These are phyloP conservation scores for Scaptomyza graminum DNA, from an alignment of 1,140 invertebrate species.

Conservation along the genomic window DNA sequence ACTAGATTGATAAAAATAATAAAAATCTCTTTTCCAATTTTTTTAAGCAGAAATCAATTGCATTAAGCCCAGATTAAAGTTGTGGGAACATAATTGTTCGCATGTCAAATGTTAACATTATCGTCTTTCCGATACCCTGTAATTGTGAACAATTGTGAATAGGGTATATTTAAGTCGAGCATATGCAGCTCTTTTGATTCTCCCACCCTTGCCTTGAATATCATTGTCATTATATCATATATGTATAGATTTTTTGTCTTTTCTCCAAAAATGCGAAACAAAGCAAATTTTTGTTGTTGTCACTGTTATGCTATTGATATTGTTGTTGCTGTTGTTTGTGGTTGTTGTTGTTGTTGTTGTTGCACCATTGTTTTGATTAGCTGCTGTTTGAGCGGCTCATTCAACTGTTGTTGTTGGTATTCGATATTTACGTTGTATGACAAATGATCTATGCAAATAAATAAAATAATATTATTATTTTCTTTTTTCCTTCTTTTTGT, in stretches of 20 bases:
- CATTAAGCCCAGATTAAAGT: constrained; percentile 7
- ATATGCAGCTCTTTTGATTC: background rate
- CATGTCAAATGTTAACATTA: constrained; percentile 68
- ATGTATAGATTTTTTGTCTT: constrained; percentile 9
- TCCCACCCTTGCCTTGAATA: constrained; percentile 1
- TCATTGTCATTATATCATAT: constrained; percentile 30
- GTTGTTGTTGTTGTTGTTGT: constrained; percentile 3
- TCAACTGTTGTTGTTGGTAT: constrained; percentile 24
- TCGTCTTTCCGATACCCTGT: constrained; percentile 32
- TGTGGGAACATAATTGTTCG: constrained; percentile 50
- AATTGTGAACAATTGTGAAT: too few relatives aligned
- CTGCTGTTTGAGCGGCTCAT: constrained; percentile 27
- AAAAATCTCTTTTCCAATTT: background rate
- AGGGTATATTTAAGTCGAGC: background rate
- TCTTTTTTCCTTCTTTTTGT: too few relatives aligned
- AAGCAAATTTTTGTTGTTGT: constrained; percentile 8
- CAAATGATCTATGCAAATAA: constrained; percentile 34
- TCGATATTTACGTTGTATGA: constrained; percentile 11
- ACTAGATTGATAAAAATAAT: too few relatives aligned
- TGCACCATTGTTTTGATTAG: constrained; percentile 48
- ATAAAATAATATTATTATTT: constrained; percentile 1
- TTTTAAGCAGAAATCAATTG: constrained; percentile 4
- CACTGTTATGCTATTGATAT: background rate
- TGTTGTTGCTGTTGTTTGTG: background rate
- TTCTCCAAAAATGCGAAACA: constrained; percentile 3